Percentiles rank a stretch among this genome's conserved stretches.
phyloP scores from a whole-genome alignment of 2,113 vertebrate genomes.

The Delphinapterus leucas region DNA sequence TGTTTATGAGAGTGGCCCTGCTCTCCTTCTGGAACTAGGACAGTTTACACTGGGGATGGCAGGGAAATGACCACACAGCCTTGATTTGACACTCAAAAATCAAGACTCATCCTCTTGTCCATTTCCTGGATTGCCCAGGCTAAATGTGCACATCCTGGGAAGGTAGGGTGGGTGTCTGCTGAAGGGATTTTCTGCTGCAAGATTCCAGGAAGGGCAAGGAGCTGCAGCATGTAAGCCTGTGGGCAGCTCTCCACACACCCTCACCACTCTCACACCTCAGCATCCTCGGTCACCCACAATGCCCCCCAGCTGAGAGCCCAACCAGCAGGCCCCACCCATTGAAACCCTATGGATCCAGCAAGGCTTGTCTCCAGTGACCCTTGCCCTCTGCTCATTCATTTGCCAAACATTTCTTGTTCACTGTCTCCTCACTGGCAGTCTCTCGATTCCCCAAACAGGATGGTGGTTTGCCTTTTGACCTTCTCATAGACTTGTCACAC shows the following conservation, averaged over 20 bases:
- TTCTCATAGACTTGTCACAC: neutral
- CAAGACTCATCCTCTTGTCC: neutral
- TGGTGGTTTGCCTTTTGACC: neutral
- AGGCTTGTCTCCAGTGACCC: fast-evolving
- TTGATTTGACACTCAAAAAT: neutral
- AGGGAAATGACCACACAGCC: neutral
- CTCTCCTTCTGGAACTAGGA: neutral
- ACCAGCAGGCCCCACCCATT: fast-evolving
- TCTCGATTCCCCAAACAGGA: neutral
- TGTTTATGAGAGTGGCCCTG: fast-evolving
- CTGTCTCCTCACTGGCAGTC: no score
- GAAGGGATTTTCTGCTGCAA: fast-evolving
- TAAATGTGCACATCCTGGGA: neutral
- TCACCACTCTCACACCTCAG: neutral
- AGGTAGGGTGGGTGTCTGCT: fast-evolving
- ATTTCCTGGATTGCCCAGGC: fast-evolving
- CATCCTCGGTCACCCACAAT: fast-evolving
- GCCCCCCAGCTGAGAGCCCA: fast-evolving
- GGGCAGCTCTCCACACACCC: fast-evolving
- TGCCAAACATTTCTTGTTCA: fast-evolving
- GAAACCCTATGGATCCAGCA: fast-evolving
- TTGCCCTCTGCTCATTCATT: neutral
- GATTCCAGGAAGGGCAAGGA: no score
- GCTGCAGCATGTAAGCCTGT: fast-evolving
- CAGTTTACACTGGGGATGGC: fast-evolving